These are phyloP conservation scores for Turnix velox DNA, from an alignment of 2,113 vertebrate genomes.

Conservation along the genomic window DNA sequence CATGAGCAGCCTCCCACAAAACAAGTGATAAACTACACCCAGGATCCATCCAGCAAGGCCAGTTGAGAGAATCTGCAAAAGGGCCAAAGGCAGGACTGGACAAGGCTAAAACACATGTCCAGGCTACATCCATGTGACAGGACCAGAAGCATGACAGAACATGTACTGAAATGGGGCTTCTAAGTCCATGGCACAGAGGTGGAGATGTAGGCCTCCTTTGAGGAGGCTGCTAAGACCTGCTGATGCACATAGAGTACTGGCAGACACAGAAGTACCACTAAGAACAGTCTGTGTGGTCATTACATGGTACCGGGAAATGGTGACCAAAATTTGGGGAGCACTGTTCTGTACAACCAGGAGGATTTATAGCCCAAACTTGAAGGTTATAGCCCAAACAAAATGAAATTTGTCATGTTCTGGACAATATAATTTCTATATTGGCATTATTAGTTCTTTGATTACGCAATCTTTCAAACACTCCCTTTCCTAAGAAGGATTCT, in stretches of 20 bases:
- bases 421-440: neutral
- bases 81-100: neutral
- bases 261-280: neutral
- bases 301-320: neutral
- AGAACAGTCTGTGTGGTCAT: neutral
- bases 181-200: neutral
- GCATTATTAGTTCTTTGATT: neutral
- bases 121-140: neutral
- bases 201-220: neutral
- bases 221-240: neutral
- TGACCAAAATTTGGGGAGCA: neutral
- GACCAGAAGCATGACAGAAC: neutral
- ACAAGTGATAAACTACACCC: neutral
- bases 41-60: neutral
- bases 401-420: neutral
- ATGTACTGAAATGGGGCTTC: neutral
- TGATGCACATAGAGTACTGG: neutral
- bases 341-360: neutral
- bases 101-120: neutral
- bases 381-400: neutral
- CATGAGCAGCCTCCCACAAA: fast-evolving
- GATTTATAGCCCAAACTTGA: neutral
- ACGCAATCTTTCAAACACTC: neutral
- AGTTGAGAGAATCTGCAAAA: neutral
- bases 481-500: neutral